A percentile compares a stretch with the other conserved stretches of the same genome.
Conservation (phyloP, 2,797 vertebrate species). For the Mallotus villosus region DNA sequence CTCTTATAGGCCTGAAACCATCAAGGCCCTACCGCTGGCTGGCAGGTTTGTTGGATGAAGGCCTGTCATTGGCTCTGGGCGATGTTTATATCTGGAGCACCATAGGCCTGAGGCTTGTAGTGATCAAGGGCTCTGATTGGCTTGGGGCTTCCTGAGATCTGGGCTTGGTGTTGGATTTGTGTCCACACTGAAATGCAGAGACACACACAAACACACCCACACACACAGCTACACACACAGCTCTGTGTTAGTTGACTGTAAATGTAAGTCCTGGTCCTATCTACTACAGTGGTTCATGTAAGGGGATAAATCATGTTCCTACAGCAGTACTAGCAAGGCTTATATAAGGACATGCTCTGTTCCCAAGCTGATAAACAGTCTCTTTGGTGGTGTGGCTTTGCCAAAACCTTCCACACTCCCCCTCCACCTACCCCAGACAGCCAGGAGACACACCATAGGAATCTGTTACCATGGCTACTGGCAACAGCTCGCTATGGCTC, state of each 20-base stretch:
- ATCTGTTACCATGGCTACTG: slow-evolving; percentile 71
- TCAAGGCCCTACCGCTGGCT: slow-evolving; percentile 28
- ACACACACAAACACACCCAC: slow-evolving; percentile 7
- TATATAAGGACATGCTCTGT: slow-evolving; percentile 46
- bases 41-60: slow-evolving; percentile 17
- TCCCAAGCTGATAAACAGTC: slow-evolving; percentile 50
- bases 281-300: neutral
- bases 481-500: slow-evolving; percentile 61
- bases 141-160: slow-evolving; percentile 42
- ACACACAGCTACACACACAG: neutral
- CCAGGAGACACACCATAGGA: slow-evolving; percentile 58
- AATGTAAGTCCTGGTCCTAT: slow-evolving; percentile 28
- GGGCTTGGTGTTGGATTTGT: neutral
- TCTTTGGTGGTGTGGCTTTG: slow-evolving; percentile 48
- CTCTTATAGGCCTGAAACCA: slow-evolving; percentile 15
- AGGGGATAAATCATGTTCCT: neutral
- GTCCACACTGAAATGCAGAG: neutral
- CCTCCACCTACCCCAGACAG: neutral
- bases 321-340: slow-evolving; percentile 15
- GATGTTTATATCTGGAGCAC: slow-evolving; percentile 32
- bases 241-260: neutral
- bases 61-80: slow-evolving; percentile 26
- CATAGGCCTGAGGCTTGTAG: slow-evolving; percentile 33
- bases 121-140: slow-evolving; percentile 43
- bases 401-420: slow-evolving; percentile 48